Base-by-base conservation (phyloP, 2,113 vertebrate species). In the Monopterus albus region DNA sequence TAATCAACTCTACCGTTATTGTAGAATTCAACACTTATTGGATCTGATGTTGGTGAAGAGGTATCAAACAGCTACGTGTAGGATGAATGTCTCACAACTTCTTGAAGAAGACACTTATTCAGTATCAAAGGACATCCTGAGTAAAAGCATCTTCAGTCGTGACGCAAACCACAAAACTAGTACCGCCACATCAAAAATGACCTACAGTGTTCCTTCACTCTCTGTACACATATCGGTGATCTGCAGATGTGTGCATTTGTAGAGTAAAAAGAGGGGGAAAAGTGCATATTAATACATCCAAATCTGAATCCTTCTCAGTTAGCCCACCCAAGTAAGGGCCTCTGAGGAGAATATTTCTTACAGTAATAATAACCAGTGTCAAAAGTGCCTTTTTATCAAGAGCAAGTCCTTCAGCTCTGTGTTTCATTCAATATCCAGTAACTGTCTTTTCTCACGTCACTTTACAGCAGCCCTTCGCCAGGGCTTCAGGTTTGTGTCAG, bases 1-100 rank as follows among this genome's bases (percentile, higher is more conserved):
- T 95, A 86, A 84, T 95, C 92, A 95, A 89, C 91, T 93, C 93
- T 91, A 52, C 94, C 90, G 93, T 95, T 94, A 93, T 95, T 90
- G 92, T 93, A 88, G 92, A 93, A 93, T 94, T 95, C 61, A 92
- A 92, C 94, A 93, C 94, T 87, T 89, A 77, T 82, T 77, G 94
- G 92, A 83, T 93, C 91, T 90, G 93, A 47, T 68, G 87, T 88
- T 82, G 92, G 76, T 71, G 94, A 94, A 91, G 93, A 92, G 85
- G 93, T 94, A 87, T 92, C 89, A 87, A 90, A 81, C 92, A 94
- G 91, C 87, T 70, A 10, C 49, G 40, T 70, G 50, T 71, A 74
- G 69, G 75, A 79, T 78, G 79, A 81, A 83, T 73, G 88, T 89
- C 90, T 79, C 39, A 3, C 29, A 67, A 42, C 60, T 56, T 64